Conservation (phyloP, 2,888 invertebrate genomes). For the Dasysyrphus albostriatus region DNA sequence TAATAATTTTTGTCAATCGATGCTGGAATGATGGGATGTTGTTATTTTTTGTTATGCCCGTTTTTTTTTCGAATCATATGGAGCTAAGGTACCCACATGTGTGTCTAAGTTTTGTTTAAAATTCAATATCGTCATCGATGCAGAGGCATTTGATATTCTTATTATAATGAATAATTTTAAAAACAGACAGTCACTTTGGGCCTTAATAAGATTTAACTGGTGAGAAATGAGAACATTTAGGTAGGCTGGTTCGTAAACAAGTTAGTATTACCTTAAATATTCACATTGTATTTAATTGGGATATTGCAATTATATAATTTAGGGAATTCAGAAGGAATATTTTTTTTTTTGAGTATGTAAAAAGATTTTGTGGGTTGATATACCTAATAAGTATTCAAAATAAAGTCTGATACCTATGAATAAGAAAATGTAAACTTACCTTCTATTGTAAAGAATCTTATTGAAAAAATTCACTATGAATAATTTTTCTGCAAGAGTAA, state of each 20-base stretch:
- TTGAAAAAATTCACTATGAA: too few species aligned
- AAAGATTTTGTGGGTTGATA: too few species aligned
- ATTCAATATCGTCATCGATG: slow-evolving; percentile 9
- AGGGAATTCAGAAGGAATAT: not conserved
- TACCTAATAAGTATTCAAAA: too few species aligned
- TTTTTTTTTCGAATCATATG: slow-evolving; percentile 20
- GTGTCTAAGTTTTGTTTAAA: slow-evolving; percentile 9
- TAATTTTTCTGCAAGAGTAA: too few species aligned
- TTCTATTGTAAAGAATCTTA: too few species aligned
- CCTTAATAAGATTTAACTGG: slow-evolving; percentile 25
- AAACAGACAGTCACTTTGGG: slow-evolving; percentile 3
- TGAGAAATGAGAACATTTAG: slow-evolving; percentile 4
- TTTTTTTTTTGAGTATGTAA: not conserved
- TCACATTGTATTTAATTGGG: not conserved
- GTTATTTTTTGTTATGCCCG: not conserved
- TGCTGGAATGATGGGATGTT: slow-evolving; percentile 8
- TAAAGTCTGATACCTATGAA: too few species aligned
- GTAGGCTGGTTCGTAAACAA: slow-evolving; percentile 13
- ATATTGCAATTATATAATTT: not conserved
- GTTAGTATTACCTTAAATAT: slow-evolving; percentile 6
- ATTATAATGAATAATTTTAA: slow-evolving; percentile 3
- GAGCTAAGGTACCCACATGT: not conserved
- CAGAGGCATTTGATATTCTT: not conserved
- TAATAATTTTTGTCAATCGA: slow-evolving; percentile 71
- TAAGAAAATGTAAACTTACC: too few species aligned